phyloP scores from a whole-genome alignment of 2,888 invertebrate species.

The Netelia virgata region DNA sequence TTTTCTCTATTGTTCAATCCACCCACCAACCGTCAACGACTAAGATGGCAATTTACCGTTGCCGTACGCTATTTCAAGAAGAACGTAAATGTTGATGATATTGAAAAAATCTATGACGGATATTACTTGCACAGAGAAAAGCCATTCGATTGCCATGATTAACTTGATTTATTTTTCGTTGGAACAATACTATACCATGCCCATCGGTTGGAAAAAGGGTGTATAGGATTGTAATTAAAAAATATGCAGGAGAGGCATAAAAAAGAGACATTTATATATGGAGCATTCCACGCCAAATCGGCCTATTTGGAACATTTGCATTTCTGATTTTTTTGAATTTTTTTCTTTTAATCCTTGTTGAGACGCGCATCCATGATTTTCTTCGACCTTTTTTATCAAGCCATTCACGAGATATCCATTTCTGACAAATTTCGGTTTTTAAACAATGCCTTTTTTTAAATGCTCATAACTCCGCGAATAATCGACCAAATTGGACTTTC shows the following conservation, averaged over 20 bases:
- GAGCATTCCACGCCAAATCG: too few species aligned
- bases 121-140: slow-evolving; percentile 36
- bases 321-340: too few species aligned
- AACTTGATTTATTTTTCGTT: background rate
- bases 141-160: slow-evolving; percentile 13
- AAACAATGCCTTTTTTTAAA: too few species aligned
- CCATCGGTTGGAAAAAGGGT: slow-evolving; percentile 12
- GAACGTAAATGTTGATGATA: background rate
- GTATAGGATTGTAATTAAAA: slow-evolving; percentile 5
- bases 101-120: slow-evolving; percentile 40
- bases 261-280: background rate
- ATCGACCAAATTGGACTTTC: too few species aligned
- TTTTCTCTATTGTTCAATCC: slow-evolving; percentile 28
- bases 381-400: too few species aligned
- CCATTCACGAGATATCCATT: too few species aligned
- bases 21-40: background rate
- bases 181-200: background rate
- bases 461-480: too few species aligned
- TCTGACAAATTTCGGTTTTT: too few species aligned
- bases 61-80: slow-evolving; percentile 4
- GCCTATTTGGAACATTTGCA: too few species aligned
- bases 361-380: too few species aligned
- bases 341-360: too few species aligned
- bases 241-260: background rate
- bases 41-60: slow-evolving; percentile 29